Evolutionary conservation across 2,113 vertebrate genomes (phyloP), one percentile per base, ranked within the genome.

Genomic region (Garra rufa): DNA sequence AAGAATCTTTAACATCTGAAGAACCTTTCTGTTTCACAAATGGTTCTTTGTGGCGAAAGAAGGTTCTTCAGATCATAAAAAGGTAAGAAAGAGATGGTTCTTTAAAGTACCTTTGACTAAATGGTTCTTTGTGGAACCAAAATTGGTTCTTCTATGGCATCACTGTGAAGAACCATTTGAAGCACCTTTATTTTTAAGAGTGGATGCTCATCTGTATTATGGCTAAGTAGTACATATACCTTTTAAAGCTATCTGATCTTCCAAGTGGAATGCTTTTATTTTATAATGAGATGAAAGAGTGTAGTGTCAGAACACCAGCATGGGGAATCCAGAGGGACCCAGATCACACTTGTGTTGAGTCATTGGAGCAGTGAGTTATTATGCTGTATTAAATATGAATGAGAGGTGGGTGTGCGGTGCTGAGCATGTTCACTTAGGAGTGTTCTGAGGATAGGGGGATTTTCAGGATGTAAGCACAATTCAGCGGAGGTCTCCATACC

Each of bases 361-460:
- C 88, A 87, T 87, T 79, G 84, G 55, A 82, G 80, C 87, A 87
- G 82, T 88, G 90, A 91, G 89, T 91, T 94, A 93, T 94, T 91
- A 93, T 83, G 88, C 82, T 63, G 91, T 88, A 91, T 94, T 92
- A 93, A 94, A 92, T 93, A 92, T 93, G 81, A 90, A 93, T 94
- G 91, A 78, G 86, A 88, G 80, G 77, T 59, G 88, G 83, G 85
- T 91, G 87, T 88, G 90, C 90, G 89, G 88, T 81, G 87, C 87
- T 73, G 83, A 87, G 86, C 88, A 81, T 81, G 65, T 85, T 88
- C 55, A 76, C 48, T 77, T 77, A 14, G 14, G 61, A 50, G 80
- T 63, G 75, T 59, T 77, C 85, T 34, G 38, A 81, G 15, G 75
- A 75, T 84, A 6, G 21, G 19, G 61, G 67, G 75, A 82, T 67